Percentiles rank a stretch among this genome's conserved stretches.
These are phyloP conservation scores for Mola mola DNA, from an alignment of 2,113 vertebrate genomes.

Conservation along the genomic window DNA sequence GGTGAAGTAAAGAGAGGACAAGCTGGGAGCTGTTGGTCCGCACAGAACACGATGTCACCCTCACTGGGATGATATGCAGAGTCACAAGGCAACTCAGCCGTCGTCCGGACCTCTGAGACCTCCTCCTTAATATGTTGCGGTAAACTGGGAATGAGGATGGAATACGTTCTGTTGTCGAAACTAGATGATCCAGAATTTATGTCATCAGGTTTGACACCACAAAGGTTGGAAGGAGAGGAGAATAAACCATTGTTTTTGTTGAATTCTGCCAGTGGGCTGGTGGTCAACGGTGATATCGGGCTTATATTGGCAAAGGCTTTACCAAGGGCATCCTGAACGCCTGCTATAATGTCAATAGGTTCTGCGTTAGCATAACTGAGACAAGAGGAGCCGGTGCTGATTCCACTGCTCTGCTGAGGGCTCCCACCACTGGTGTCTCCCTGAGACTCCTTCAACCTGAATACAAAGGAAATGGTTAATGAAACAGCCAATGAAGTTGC, in stretches of 20 bases:
- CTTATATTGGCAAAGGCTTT: conserved; percentile 8
- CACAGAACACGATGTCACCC: neutral
- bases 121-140: neutral
- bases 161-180: conserved; percentile 64
- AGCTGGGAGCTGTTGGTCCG: conserved; percentile 8
- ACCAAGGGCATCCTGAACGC: too few species aligned
- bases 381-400: conserved; percentile 31
- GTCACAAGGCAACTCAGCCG: conserved; percentile 3
- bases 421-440: conserved; percentile 26
- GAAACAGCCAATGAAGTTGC: neutral
- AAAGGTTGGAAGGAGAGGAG: neutral
- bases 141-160: neutral
- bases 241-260: conserved; percentile 4
- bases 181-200: conserved; percentile 18
- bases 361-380: conserved; percentile 55
- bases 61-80: conserved; percentile 11
- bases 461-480: conserved; percentile 3
- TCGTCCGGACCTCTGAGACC: neutral
- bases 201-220: neutral
- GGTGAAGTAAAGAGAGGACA: neutral
- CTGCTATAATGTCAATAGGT: conserved; percentile 8
- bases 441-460: conserved; percentile 47
- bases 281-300: neutral
- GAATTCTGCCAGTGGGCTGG: neutral
- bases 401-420: conserved; percentile 42